Base-by-base conservation (phyloP, 2,888 invertebrate species). In the Abscondita cerata region DNA sequence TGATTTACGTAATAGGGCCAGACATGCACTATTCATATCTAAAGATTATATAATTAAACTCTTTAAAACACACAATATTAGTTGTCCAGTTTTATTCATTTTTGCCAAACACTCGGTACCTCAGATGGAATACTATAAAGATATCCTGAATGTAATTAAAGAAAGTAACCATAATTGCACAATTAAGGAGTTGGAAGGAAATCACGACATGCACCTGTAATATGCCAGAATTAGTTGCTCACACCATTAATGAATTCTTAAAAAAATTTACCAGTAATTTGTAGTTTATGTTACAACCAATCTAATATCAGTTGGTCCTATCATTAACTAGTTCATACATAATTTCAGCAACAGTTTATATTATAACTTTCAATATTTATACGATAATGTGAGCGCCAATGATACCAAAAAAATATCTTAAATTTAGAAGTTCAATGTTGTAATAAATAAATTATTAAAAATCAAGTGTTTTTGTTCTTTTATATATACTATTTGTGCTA, bases 161-260 rank as follows among this genome's bases (percentile, higher is more conserved):
- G 71, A 70, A 52, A 72, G 69, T 25, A 64, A 68, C 54, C 72
- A 72, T 52, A 71, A 74, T 56, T 72, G 77, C 57, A 65, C 38
- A 1, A 57, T 78, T 64, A 56, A 73, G 68, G 1, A 79, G 1
- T 83, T 87, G 0, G 76, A 81, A 0, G 89, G 88, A 0, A 79
- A 81, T 36, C 89, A 89, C 65, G 87, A 89, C 68, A 83, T 87
- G 0, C 89, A 89, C 73, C 82, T n/a, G 84, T 40, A 84, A 83
- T 5, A 72, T 83, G 66, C 87, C 89, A 0, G 84, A 86, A 62
- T 72, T 75, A 6, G 78, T 88, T 2, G 81, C 81, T 0, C 73
- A 74, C 1, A 46, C 71, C 41, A 66, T 78, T 36, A 67, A 44
- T 20, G 68, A 72, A 48, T 78, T 78, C 73, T 72, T 78, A 52